Conservation (phyloP, 1,140 invertebrate genomes). For the Drosophila ercepeae region DNA sequence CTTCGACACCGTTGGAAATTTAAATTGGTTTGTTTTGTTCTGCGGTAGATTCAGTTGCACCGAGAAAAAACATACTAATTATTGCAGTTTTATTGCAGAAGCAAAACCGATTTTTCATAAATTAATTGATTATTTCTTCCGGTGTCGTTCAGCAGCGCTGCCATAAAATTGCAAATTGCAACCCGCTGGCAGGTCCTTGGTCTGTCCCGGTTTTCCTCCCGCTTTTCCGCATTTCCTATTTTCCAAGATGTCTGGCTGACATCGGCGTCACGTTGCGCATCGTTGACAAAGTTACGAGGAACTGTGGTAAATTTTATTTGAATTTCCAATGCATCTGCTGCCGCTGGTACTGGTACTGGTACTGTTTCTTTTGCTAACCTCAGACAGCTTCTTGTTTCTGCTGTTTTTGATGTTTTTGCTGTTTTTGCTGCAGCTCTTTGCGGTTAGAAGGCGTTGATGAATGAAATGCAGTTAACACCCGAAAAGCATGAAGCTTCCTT, state of each 20-base stretch:
- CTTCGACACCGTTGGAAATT: conserved; percentile 65
- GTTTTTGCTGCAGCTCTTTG: conserved; percentile 44
- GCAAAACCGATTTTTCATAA: not conserved
- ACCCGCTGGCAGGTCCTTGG: conserved; percentile 72
- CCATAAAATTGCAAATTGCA: conserved; percentile 82
- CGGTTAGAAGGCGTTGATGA: conserved; percentile 78
- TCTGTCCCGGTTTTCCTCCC: conserved; percentile 44
- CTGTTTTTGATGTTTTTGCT: too few species aligned
- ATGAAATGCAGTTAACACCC: conserved; percentile 80
- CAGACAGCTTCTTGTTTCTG: conserved; percentile 14
- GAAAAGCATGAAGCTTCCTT: conserved; percentile 42
- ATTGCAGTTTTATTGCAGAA: not conserved
- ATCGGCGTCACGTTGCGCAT: conserved; percentile 71
- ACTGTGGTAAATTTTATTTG: conserved; percentile 82
- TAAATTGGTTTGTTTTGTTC: conserved; percentile 81
- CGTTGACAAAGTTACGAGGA: conserved; percentile 80
- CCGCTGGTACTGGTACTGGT: not conserved
- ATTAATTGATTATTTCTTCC: conserved; percentile 8
- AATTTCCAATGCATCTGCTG: conserved; percentile 74
- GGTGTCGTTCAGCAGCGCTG: conserved; percentile 49
- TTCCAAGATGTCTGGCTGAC: conserved; percentile 37
- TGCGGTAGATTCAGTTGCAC: conserved; percentile 55
- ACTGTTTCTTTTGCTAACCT: conserved; percentile 5
- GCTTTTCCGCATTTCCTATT: not conserved
- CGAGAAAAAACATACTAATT: not conserved